Percentiles rank a stretch among this genome's conserved stretches.
These are phyloP conservation scores for Hyperoplus immaculatus DNA, from an alignment of 2,797 vertebrate species.

Conservation along the genomic window DNA sequence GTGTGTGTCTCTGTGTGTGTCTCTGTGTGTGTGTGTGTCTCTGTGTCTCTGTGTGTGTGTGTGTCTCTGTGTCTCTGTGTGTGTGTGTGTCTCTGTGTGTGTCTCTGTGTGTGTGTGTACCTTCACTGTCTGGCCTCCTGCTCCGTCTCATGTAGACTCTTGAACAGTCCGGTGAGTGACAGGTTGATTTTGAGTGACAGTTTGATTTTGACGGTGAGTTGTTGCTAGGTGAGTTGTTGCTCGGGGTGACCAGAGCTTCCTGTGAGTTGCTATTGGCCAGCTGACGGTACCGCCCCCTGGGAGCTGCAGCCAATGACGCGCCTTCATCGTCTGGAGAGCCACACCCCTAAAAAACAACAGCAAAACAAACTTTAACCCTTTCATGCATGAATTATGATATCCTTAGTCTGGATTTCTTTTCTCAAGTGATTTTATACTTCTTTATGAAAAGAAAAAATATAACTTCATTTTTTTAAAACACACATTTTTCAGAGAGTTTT, in stretches of 20 bases:
- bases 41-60: background rate
- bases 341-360: slow-evolving; percentile 57
- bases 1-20: background rate
- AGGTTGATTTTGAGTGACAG: slow-evolving; percentile 48
- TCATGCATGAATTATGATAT: background rate
- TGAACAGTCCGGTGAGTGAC: slow-evolving; percentile 87
- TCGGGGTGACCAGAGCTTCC: slow-evolving; percentile 86
- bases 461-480: no score
- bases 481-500: no score
- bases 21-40: background rate
- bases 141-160: slow-evolving; percentile 86
- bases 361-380: rapidly evolving
- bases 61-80: background rate
- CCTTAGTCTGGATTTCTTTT: no score
- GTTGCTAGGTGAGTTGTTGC: background rate
- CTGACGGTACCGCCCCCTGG: slow-evolving; percentile 86
- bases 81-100: background rate
- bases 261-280: slow-evolving; percentile 89
- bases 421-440: no score
- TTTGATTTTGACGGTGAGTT: slow-evolving; percentile 82
- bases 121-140: slow-evolving; percentile 87
- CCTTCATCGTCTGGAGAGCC: slow-evolving; percentile 83
- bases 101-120: slow-evolving; percentile 62
- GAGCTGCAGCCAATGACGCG: slow-evolving; percentile 66
- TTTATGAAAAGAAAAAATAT: no score